Conservation (phyloP, 2,113 vertebrate species). For the Microcebus jonahi region DNA sequence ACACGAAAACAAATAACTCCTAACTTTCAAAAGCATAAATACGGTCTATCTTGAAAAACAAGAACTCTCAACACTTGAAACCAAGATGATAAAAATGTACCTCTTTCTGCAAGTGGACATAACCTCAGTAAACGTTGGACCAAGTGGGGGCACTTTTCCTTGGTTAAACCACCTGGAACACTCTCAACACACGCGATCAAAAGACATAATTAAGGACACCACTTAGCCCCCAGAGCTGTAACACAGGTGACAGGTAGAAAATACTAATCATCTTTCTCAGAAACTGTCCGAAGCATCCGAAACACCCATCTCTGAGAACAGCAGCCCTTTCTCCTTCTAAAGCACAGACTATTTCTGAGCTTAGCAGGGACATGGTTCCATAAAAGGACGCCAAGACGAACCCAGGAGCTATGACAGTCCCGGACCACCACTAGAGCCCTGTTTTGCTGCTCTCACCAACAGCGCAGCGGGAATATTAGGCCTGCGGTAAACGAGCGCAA, state of each 20-base stretch:
- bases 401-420: not conserved
- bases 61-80: not conserved
- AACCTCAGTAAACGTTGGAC: not conserved
- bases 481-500: not conserved
- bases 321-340: not conserved
- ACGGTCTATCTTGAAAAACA: not conserved
- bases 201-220: not conserved
- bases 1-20: not conserved
- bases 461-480: accelerated
- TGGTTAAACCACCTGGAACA: not conserved
- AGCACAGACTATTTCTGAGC: not conserved
- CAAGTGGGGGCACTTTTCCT: no score
- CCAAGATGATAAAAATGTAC: not conserved
- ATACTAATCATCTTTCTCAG: not conserved
- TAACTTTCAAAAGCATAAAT: not conserved
- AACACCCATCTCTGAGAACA: not conserved
- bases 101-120: no score
- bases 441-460: not conserved
- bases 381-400: not conserved
- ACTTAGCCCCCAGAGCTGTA: not conserved
- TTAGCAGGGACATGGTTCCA: not conserved
- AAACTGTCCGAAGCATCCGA: not conserved
- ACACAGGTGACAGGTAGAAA: not conserved
- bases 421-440: not conserved
- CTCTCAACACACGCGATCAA: no score